A percentile compares a stretch with the other conserved stretches of the same genome.
phyloP scores from a whole-genome alignment of 2,797 vertebrate genomes.

The Smutsia temminckii region DNA sequence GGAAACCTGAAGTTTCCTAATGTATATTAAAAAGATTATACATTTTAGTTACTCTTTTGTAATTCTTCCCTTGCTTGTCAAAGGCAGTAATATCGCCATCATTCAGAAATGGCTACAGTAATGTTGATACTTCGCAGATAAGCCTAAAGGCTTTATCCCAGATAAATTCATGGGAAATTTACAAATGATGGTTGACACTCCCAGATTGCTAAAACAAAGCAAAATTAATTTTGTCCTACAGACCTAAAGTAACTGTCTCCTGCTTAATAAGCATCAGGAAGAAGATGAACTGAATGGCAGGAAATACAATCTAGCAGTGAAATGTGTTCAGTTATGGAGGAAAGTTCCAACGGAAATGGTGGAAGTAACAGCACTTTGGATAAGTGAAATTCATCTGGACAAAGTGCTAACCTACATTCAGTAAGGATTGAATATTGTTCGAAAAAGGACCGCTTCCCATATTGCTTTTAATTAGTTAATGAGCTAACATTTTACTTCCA shows the following conservation, averaged over 20 bases:
- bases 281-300: constrained; percentile 50
- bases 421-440: not conserved
- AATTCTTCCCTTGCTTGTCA: constrained; percentile 13
- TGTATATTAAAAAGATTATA: not conserved
- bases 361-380: constrained; percentile 33
- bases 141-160: not conserved
- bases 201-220: constrained; percentile 48
- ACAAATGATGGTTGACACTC: constrained; percentile 29
- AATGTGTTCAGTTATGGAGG: constrained; percentile 46
- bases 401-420: not conserved
- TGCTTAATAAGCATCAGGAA: constrained; percentile 56
- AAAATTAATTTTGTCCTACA: constrained; percentile 37
- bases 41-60: not conserved
- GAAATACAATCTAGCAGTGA: constrained; percentile 52
- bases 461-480: not conserved
- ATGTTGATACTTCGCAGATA: constrained; percentile 25
- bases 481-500: not conserved
- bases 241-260: constrained; percentile 38
- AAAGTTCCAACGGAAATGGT: constrained; percentile 64
- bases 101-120: constrained; percentile 16
- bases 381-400: not conserved
- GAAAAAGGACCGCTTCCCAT: not conserved
- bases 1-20: not conserved
- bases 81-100: constrained; percentile 29
- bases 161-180: constrained; percentile 46